Conservation (phyloP, 2,888 invertebrate species). For the Rhodophaea formosa region DNA sequence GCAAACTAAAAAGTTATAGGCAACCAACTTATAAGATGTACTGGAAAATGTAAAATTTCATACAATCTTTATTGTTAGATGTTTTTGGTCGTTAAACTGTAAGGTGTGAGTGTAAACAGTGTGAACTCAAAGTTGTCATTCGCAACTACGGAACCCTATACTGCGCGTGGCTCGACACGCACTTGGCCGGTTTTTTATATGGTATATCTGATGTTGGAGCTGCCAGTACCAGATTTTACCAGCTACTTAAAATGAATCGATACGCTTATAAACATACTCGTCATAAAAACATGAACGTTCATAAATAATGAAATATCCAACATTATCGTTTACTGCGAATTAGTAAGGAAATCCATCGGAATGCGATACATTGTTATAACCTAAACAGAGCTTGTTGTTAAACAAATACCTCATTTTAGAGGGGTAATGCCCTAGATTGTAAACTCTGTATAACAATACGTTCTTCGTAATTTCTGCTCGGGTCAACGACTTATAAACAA, state of each 20-base stretch:
- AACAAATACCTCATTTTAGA: slow-evolving; percentile 68
- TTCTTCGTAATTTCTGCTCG: slow-evolving; percentile 60
- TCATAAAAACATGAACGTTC: slow-evolving; percentile 12
- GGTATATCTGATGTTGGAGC: too few species aligned
- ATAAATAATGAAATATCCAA: not conserved
- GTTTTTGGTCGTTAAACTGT: too few species aligned
- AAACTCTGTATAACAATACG: slow-evolving; percentile 68
- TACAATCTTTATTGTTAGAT: too few species aligned
- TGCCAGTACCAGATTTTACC: not conserved
- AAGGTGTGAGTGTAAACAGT: too few species aligned
- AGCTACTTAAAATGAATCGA: slow-evolving; percentile 37
- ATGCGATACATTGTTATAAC: slow-evolving; percentile 61
- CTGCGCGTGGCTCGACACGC: too few species aligned
- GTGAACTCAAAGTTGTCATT: too few species aligned
- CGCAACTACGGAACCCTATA: too few species aligned
- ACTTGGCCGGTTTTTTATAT: too few species aligned
- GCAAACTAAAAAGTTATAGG: too few species aligned
- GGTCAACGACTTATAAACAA: slow-evolving; percentile 73
- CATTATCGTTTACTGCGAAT: slow-evolving; percentile 19
- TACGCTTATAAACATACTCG: slow-evolving; percentile 26
- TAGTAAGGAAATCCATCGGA: slow-evolving; percentile 44
- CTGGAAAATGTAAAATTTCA: too few species aligned
- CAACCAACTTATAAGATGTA: too few species aligned
- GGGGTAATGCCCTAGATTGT: slow-evolving; percentile 74
- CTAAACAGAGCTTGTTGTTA: slow-evolving; percentile 63